These are phyloP conservation scores for Ochotona princeps DNA, from an alignment of 2,113 vertebrate genomes.

Conservation along the genomic window DNA sequence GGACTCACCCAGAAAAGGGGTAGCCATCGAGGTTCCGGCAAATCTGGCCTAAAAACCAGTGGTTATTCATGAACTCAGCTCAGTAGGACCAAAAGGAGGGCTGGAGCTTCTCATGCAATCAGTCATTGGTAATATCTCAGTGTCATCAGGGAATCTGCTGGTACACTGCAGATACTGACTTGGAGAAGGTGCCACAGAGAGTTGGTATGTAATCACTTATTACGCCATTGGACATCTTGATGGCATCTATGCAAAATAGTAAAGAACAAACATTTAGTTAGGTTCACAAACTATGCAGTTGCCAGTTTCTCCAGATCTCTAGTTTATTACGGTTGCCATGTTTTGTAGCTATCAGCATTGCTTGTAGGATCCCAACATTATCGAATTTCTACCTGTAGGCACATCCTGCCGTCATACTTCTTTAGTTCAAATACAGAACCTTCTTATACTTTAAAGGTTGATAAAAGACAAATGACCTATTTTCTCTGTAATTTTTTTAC, in stretches of 20 bases:
- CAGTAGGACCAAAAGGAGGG: neutral
- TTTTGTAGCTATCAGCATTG: neutral
- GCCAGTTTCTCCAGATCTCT: neutral
- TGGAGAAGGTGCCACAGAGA: neutral
- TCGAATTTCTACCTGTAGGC: neutral
- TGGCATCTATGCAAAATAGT: neutral
- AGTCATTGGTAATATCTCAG: neutral
- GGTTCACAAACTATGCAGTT: neutral
- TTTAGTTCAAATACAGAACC: neutral
- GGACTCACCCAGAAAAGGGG: no score
- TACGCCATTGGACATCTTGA: neutral
- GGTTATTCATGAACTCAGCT: neutral
- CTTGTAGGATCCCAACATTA: neutral
- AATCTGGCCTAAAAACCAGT: no score
- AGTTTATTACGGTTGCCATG: neutral
- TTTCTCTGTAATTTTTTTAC: neutral
- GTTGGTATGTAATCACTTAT: neutral
- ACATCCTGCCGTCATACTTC: neutral
- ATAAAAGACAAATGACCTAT: conserved; percentile 2
- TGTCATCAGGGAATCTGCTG: neutral
- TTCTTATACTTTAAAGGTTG: conserved; percentile 19
- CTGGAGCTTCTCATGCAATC: neutral
- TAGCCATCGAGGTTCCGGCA: no score
- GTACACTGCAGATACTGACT: neutral
- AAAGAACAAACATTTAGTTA: neutral